Evolutionary conservation across 2,113 vertebrate species (phyloP).

Genomic region (Hippopotamus amphibius): DNA sequence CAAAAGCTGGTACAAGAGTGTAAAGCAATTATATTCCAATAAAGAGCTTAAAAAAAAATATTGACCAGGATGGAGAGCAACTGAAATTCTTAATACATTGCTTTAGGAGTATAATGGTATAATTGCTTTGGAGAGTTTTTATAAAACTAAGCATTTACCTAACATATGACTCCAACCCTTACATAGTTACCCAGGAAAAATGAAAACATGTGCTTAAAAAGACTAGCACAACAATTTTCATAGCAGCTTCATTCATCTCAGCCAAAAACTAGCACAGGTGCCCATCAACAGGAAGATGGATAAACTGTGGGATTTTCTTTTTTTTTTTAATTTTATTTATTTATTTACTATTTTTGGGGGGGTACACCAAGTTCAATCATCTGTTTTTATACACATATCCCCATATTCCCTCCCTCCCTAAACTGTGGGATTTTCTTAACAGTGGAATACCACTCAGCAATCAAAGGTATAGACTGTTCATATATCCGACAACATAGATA

Average conservation of each 20-base stretch:
- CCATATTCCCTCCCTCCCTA: too few species aligned
- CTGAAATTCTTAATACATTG: not conserved
- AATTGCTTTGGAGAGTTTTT: constrained; percentile 1
- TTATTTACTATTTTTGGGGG: too few species aligned
- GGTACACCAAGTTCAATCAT: too few species aligned
- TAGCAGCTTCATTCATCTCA: not conserved
- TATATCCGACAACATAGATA: not conserved
- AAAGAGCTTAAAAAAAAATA: not conserved
- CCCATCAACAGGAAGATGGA: not conserved
- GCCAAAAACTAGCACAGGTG: not conserved
- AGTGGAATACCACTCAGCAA: not conserved
- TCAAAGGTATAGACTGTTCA: not conserved
- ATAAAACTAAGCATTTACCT: not conserved
- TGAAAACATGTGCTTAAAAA: not conserved
- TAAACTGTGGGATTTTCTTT: not conserved
- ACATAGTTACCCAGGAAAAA: not conserved
- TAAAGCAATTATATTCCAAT: too few species aligned
- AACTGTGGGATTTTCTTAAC: not conserved
- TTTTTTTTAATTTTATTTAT: too few species aligned
- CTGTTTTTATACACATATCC: too few species aligned
- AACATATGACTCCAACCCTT: not conserved
- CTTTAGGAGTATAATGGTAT: not conserved
- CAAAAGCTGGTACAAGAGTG: too few species aligned
- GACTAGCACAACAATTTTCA: not conserved
- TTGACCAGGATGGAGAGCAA: not conserved